Percentiles rank a stretch among this genome's conserved stretches.
phyloP scores from a whole-genome alignment of 23 tunicate species.

The Aplidium turbinatum region DNA sequence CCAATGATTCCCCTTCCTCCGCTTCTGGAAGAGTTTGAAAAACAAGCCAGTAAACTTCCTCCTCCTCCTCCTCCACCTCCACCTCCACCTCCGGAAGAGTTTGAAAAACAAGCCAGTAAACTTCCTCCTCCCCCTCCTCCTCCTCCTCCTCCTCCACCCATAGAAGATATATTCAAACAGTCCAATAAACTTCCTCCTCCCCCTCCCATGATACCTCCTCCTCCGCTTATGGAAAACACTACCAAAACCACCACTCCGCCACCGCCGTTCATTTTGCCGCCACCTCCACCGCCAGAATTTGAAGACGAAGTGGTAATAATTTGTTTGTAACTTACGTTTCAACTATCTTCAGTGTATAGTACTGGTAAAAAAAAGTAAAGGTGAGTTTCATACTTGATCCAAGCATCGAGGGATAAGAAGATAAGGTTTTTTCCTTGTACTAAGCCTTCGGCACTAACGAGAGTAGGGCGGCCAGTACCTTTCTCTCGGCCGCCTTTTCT shows the following conservation, averaged over 20 bases:
- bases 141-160: constrained; percentile 24
- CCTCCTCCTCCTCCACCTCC: constrained; percentile 31
- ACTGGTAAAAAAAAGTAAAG: too few species aligned
- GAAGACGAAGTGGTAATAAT: background rate
- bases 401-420: too few species aligned
- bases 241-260: background rate
- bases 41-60: background rate
- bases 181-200: constrained; percentile 19
- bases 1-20: constrained; percentile 31
- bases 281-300: constrained; percentile 6
- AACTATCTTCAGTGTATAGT: too few species aligned
- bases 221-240: constrained; percentile 31
- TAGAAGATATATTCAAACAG: background rate
- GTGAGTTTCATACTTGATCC: too few species aligned
- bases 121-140: constrained; percentile 10
- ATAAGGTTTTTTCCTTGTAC: too few species aligned
- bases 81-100: constrained; percentile 33
- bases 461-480: too few species aligned
- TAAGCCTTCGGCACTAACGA: too few species aligned
- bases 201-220: constrained; percentile 41
- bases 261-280: background rate
- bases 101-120: background rate
- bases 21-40: constrained; percentile 11
- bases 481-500: too few species aligned
- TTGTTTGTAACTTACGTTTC: too few species aligned